These are phyloP conservation scores for Saccostrea echinata DNA, from an alignment of 1,140 invertebrate species.

Conservation along the genomic window DNA sequence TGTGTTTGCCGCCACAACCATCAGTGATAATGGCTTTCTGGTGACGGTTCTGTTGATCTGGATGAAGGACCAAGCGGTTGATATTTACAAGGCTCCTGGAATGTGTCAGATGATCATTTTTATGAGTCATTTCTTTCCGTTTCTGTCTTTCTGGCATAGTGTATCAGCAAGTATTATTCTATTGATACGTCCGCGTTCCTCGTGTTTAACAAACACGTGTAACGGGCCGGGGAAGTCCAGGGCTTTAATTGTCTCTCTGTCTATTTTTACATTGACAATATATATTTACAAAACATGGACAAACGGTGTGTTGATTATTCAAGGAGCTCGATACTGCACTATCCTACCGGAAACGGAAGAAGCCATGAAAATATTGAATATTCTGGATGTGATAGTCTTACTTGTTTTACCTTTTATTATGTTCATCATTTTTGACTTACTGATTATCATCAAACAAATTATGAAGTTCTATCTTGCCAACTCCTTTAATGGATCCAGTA, in stretches of 20 bases:
- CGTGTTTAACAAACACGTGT: slow-evolving; percentile 52
- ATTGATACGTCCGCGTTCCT: slow-evolving; percentile 49
- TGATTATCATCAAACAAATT: slow-evolving; percentile 47
- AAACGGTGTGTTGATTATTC: slow-evolving; percentile 51
- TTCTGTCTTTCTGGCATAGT: slow-evolving; percentile 68
- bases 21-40: slow-evolving; percentile 65
- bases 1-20: slow-evolving; percentile 63
- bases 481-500: slow-evolving; percentile 36
- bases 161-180: slow-evolving; percentile 60
- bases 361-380: slow-evolving; percentile 66
- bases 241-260: slow-evolving; percentile 57
- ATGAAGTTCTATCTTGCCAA: slow-evolving; percentile 39
- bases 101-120: slow-evolving; percentile 70
- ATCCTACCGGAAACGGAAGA: slow-evolving; percentile 67
- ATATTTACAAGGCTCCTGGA: slow-evolving; percentile 66
- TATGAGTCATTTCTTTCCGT: slow-evolving; percentile 69
- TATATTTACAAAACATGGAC: slow-evolving; percentile 73
- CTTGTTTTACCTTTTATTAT: slow-evolving; percentile 60
- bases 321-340: slow-evolving; percentile 56
- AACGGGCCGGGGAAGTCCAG: slow-evolving; percentile 59
- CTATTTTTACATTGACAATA: slow-evolving; percentile 66
- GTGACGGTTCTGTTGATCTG: slow-evolving; percentile 66
- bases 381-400: slow-evolving; percentile 66
- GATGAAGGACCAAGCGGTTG: slow-evolving; percentile 64
- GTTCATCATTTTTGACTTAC: slow-evolving; percentile 63